Evolutionary conservation across 2,113 vertebrate genomes (phyloP).

Genomic region (Mormyrus lacerda): DNA sequence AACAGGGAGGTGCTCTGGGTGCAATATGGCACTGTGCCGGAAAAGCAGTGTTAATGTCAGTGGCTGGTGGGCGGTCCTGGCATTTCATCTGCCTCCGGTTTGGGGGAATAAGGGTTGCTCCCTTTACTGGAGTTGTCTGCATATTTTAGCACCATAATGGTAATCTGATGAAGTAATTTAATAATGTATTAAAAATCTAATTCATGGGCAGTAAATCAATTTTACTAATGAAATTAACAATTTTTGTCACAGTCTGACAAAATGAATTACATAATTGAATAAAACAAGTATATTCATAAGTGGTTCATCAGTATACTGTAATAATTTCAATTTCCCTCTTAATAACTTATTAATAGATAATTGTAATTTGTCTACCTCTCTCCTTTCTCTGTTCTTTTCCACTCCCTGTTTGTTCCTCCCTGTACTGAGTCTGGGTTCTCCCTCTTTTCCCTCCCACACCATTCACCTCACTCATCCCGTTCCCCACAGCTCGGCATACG

Average conservation of each 20-base stretch:
- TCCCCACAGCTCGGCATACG: slow-evolving; percentile 78
- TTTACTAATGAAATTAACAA: not conserved
- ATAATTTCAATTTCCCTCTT: not conserved
- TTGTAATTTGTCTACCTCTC: not conserved
- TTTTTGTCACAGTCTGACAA: not conserved
- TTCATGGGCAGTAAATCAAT: not conserved
- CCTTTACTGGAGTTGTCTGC: not conserved
- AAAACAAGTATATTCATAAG: not conserved
- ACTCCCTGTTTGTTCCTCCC: not conserved
- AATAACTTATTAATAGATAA: not conserved
- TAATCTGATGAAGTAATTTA: not conserved
- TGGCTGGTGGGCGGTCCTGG: not conserved
- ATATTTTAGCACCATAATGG: not conserved
- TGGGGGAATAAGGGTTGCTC: not conserved
- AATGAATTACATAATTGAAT: not conserved
- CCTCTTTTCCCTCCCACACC: not conserved
- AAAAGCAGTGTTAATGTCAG: not conserved
- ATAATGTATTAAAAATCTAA: not conserved
- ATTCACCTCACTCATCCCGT: not conserved
- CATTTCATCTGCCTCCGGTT: not conserved
- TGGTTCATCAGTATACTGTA: not conserved
- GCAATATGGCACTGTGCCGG: not conserved
- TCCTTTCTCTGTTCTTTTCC: not conserved
- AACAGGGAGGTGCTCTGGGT: not conserved
- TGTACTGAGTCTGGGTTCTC: not conserved